Conservation (phyloP, 2,113 vertebrate genomes). For the Tylochromis polylepis region DNA sequence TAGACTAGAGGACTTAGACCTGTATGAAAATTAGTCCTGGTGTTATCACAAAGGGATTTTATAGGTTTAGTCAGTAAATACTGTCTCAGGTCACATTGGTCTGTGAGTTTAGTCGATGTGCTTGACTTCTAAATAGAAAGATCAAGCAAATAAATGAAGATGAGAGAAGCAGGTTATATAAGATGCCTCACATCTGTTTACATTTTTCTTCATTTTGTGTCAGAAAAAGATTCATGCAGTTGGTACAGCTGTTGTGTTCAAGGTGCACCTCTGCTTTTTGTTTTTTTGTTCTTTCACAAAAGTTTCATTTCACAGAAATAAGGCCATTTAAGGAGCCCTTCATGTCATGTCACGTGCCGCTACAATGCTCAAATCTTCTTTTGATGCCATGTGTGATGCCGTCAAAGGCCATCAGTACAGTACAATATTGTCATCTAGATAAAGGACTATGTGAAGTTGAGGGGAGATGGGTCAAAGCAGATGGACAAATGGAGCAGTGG, state of each 20-base stretch:
- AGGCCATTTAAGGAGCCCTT: neutral
- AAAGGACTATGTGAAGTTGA: neutral
- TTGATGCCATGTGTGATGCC: conserved; percentile 8
- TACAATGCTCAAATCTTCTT: conserved; percentile 8
- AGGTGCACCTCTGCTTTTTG: neutral
- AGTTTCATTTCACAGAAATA: neutral
- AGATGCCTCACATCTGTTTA: conserved; percentile 8
- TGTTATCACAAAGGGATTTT: neutral
- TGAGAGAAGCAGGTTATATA: neutral
- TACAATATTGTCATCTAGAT: neutral
- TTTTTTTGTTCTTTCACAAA: neutral
- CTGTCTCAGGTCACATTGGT: neutral
- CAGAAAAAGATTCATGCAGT: neutral
- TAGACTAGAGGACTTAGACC: neutral
- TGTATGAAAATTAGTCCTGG: neutral
- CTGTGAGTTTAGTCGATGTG: neutral
- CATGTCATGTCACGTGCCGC: conserved; percentile 8
- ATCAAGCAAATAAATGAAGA: conserved; percentile 8
- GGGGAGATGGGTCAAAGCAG: neutral
- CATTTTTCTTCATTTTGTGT: neutral
- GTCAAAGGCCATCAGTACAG: conserved; percentile 27
- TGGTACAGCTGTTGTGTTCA: neutral
- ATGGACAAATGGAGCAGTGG: neutral
- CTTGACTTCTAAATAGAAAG: neutral
- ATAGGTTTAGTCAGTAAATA: neutral